Conservation (phyloP, 2,797 vertebrate species). For the Microctenopoma steveboyesi region DNA sequence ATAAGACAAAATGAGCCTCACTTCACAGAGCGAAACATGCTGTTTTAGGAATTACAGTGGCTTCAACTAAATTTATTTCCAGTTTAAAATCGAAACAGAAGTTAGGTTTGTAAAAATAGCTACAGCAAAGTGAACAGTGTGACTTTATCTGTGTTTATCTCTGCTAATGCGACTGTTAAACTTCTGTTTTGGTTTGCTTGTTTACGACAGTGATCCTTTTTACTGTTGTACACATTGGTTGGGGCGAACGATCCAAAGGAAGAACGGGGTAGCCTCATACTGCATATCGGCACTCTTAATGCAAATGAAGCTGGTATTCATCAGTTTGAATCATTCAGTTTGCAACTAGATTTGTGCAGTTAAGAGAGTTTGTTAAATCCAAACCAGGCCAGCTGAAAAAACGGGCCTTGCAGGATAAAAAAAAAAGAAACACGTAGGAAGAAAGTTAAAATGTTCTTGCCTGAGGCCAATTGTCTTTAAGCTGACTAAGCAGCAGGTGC, state of each 20-base stretch:
- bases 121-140: not conserved
- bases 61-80: too few species aligned
- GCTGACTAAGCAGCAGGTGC: slow-evolving; percentile 46
- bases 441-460: not conserved
- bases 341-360: not conserved
- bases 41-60: not conserved
- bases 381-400: not conserved
- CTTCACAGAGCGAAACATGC: too few species aligned
- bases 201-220: not conserved
- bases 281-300: not conserved
- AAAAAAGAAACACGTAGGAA: not conserved
- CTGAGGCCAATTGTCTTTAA: slow-evolving; percentile 32
- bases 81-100: not conserved
- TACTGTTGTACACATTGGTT: too few species aligned
- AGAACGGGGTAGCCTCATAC: too few species aligned
- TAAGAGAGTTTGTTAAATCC: not conserved
- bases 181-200: not conserved
- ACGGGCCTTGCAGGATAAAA: not conserved
- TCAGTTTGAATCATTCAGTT: too few species aligned
- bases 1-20: too few species aligned
- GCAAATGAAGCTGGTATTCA: not conserved
- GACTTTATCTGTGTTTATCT: too few species aligned
- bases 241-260: too few species aligned
- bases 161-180: not conserved
- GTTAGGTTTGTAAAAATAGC: not conserved